phyloP scores from a whole-genome alignment of 2,113 vertebrate species.

The Zosterops pallidus region DNA sequence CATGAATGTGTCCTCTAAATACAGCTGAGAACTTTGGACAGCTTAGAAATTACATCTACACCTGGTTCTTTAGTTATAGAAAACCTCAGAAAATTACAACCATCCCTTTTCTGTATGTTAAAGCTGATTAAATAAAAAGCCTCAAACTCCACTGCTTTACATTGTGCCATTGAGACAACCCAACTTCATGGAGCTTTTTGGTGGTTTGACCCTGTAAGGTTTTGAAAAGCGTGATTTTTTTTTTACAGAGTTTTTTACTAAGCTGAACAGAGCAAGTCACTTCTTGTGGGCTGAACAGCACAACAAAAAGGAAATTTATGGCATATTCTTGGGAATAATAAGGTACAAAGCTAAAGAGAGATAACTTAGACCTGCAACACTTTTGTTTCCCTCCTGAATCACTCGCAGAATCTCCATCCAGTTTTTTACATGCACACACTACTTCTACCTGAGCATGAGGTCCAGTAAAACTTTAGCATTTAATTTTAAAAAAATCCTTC shows the following conservation, averaged over 20 bases:
- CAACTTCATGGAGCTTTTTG: not conserved
- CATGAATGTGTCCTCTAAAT: not conserved
- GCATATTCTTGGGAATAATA: accelerated
- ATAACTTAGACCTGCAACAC: not conserved
- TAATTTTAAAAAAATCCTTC: not conserved
- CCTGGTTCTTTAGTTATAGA: not conserved
- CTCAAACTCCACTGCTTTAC: not conserved
- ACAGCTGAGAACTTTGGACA: not conserved
- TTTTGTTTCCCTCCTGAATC: not conserved
- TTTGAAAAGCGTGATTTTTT: not conserved
- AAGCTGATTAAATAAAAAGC: not conserved
- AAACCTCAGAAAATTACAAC: not conserved
- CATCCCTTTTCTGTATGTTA: not conserved
- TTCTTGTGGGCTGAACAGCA: not conserved
- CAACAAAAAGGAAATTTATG: not conserved
- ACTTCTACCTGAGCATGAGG: not conserved
- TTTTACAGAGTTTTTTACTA: not conserved
- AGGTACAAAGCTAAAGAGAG: not conserved
- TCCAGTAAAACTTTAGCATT: not conserved
- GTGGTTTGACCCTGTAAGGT: not conserved
- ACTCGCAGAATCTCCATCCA: not conserved
- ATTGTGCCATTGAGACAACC: not conserved
- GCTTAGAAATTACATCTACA: not conserved
- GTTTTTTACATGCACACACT: not conserved
- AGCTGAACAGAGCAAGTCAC: not conserved